A percentile compares a stretch with the other conserved stretches of the same genome.
Evolutionary conservation across 2,797 vertebrate species (phyloP).

Genomic region (Mareca penelope): DNA sequence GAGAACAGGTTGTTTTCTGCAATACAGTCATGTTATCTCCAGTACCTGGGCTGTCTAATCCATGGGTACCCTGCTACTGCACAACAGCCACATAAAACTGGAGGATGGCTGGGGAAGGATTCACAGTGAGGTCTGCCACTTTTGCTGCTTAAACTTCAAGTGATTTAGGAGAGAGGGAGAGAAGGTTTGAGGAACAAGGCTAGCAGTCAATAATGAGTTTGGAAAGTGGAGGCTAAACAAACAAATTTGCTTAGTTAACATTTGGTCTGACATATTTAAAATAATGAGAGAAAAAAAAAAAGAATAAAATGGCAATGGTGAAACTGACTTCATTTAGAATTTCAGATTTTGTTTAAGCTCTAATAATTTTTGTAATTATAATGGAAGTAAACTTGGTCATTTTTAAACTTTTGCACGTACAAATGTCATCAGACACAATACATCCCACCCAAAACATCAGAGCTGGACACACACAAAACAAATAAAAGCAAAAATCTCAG

Average conservation of each 20-base stretch:
- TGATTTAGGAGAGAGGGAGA: not conserved
- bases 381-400: not conserved
- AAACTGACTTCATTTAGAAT: not conserved
- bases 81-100: not conserved
- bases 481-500: not conserved
- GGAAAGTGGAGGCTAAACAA: not conserved
- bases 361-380: not conserved
- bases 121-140: not conserved
- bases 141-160: not conserved
- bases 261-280: not conserved
- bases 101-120: not conserved
- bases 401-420: not conserved
- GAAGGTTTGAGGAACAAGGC: not conserved
- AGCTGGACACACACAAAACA: not conserved
- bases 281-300: not conserved
- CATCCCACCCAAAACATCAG: not conserved
- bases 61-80: accelerated
- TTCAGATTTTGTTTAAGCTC: not conserved
- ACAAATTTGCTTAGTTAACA: not conserved
- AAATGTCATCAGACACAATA: not conserved
- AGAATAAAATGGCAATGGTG: not conserved
- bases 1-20: not conserved
- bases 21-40: too few relatives aligned
- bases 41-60: not conserved
- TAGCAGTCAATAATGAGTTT: accelerated